A percentile compares a stretch with the other conserved stretches of the same genome.
Evolutionary conservation across 2,888 invertebrate species (phyloP).

Genomic region (Zootermopsis nevadensis): DNA sequence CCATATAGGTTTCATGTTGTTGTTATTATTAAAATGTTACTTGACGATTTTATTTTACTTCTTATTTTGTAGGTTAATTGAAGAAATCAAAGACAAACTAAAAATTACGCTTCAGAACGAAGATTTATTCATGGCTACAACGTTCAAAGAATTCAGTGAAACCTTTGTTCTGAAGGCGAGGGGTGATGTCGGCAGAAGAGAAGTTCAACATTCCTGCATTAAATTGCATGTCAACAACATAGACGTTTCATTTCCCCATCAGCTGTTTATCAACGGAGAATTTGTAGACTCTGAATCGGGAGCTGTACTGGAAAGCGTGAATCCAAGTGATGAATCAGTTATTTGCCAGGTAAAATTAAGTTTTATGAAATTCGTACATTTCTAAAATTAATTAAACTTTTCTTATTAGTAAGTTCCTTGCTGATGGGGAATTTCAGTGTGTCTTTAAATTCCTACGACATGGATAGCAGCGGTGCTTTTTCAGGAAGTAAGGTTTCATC

Average conservation of each 20-base stretch:
- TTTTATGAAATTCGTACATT: too few species aligned
- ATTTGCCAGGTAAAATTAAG: constrained; percentile 73
- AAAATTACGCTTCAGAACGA: constrained; percentile 29
- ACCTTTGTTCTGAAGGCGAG: constrained; percentile 76
- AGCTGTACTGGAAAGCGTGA: constrained; percentile 72
- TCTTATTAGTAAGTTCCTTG: too few species aligned
- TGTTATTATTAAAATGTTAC: background rate
- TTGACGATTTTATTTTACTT: constrained; percentile 10
- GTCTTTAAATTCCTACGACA: too few species aligned
- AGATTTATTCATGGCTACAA: constrained; percentile 26
- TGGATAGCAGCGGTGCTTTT: too few species aligned
- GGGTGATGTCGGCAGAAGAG: constrained; percentile 67
- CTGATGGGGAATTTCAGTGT: too few species aligned
- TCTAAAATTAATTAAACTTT: too few species aligned
- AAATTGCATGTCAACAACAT: constrained; percentile 85
- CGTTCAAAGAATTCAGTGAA: constrained; percentile 75
- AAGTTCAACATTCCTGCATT: constrained; percentile 79
- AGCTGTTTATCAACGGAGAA: constrained; percentile 90
- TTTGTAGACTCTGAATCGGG: constrained; percentile 83
- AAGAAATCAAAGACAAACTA: constrained; percentile 86
- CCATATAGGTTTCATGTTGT: too few species aligned
- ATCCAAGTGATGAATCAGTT: constrained; percentile 87
- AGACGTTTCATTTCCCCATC: constrained; percentile 86
- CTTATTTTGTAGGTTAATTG: constrained; percentile 72
- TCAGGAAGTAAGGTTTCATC: too few species aligned